phyloP scores from a whole-genome alignment of 1,140 invertebrate species.

The Cephus cinctus region DNA sequence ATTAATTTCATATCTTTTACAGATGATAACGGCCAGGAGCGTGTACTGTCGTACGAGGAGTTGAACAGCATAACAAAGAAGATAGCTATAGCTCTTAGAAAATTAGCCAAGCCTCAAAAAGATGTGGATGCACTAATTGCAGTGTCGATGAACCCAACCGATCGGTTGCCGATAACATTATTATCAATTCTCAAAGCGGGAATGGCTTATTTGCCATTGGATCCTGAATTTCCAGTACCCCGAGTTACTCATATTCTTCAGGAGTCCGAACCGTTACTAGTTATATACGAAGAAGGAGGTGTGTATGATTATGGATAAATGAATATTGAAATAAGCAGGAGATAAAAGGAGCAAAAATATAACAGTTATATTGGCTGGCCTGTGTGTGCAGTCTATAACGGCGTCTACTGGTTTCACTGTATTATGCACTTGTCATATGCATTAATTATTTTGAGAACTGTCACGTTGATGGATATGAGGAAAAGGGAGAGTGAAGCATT shows the following conservation, averaged over 20 bases:
- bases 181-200: constrained; percentile 79
- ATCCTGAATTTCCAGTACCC: constrained; percentile 71
- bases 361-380: too few relatives aligned
- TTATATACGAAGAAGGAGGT: constrained; percentile 64
- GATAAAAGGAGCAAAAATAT: too few relatives aligned
- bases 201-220: constrained; percentile 79
- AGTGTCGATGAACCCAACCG: constrained; percentile 74
- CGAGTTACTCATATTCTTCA: constrained; percentile 75
- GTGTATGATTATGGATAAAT: constrained; percentile 5
- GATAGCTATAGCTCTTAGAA: constrained; percentile 59
- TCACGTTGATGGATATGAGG: too few relatives aligned
- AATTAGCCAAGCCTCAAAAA: constrained; percentile 42
- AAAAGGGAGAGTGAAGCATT: too few relatives aligned
- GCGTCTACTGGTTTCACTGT: too few relatives aligned
- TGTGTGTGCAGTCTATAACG: too few relatives aligned
- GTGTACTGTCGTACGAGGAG: constrained; percentile 58
- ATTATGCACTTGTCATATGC: too few relatives aligned
- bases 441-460: too few relatives aligned
- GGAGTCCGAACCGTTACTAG: constrained; percentile 70
- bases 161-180: constrained; percentile 67
- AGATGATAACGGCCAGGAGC: constrained; percentile 51
- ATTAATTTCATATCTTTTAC: constrained; percentile 15
- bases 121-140: constrained; percentile 69
- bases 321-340: too few relatives aligned
- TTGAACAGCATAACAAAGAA: constrained; percentile 62